Base-by-base conservation (phyloP, 64 coral and sea anemone genomes). In the Montipora efflorescens region DNA sequence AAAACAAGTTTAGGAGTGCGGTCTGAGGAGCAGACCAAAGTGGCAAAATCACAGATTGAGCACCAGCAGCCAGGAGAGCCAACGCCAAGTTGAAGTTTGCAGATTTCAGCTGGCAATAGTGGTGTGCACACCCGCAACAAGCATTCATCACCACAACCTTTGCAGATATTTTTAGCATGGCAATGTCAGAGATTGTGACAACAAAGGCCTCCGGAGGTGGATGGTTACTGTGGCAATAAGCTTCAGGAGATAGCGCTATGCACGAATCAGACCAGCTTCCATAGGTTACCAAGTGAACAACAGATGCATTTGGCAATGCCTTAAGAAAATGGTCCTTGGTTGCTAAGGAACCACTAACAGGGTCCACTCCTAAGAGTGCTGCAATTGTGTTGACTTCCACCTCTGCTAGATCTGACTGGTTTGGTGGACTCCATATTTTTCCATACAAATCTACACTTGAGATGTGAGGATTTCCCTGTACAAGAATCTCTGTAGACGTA, bases 1-100 rank as follows among this genome's bases (percentile, higher is more conserved):
- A 92, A 87, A 90, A 89, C 73, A 97, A 78, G 55, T 79, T 89
- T 13, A 97, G 57, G 21, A 91, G 62, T 83, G 90, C 58, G 20
- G 84, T 68, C 78, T 97, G 96, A 81, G 93, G 92, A 76, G 88
- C 71, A 61, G 96, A 92, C 96, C 96, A 97, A 36, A 97, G n/a
- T 2, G 96, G 84, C 19, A 94, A 74, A 12, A 97, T 73, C 52
- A 97, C 84, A 88, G 89, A 69, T 48, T 77, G 79, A 10, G 71
- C 93, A 62, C 96, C 96, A 22, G 96, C 93, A 20, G 90, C 93
- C 71, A 97, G 71, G 23, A 97, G 59, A 48, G 96, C 90, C 77
- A 77, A 95, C 6, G 96, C 93, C 0, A 97, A 78, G 50, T 87
- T 72, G 50, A 89, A 88, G 70, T 52, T 62, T 8, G 83, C 66